Evolutionary conservation across 2,797 vertebrate genomes (phyloP).

Genomic region (Lates japonicus): DNA sequence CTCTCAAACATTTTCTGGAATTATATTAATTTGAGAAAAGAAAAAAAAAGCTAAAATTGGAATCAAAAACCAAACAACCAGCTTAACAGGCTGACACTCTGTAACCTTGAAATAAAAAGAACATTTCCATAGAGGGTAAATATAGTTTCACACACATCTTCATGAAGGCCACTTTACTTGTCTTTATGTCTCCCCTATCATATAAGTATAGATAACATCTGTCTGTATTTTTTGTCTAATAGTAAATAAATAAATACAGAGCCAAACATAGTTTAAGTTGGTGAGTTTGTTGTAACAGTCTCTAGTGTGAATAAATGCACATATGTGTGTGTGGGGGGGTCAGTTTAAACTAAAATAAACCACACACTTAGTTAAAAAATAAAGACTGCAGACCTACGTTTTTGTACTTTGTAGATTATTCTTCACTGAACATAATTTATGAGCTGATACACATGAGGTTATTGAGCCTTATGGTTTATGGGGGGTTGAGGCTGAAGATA

Average conservation of each 20-base stretch:
- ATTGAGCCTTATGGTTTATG: not conserved
- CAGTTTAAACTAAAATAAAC: not conserved
- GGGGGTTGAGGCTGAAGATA: not conserved
- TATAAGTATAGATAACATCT: not conserved
- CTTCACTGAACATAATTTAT: not conserved
- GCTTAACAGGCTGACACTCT: not conserved
- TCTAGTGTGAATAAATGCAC: not conserved
- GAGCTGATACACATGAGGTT: not conserved
- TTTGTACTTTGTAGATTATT: not conserved
- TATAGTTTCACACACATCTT: not conserved
- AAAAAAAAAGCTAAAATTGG: not conserved
- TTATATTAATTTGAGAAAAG: not conserved
- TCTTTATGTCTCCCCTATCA: not conserved
- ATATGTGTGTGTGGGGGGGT: not conserved
- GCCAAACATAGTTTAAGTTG: not conserved
- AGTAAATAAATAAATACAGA: conserved; percentile 6
- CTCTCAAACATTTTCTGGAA: not conserved
- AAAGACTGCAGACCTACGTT: not conserved
- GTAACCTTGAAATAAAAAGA: not conserved
- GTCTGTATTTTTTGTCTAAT: not conserved
- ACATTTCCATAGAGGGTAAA: not conserved
- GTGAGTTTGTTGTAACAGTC: not conserved
- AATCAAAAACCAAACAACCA: not conserved
- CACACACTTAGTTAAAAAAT: not conserved
- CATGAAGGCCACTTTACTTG: not conserved